Conservation (phyloP, 2,113 vertebrate genomes). For the Athene noctua region DNA sequence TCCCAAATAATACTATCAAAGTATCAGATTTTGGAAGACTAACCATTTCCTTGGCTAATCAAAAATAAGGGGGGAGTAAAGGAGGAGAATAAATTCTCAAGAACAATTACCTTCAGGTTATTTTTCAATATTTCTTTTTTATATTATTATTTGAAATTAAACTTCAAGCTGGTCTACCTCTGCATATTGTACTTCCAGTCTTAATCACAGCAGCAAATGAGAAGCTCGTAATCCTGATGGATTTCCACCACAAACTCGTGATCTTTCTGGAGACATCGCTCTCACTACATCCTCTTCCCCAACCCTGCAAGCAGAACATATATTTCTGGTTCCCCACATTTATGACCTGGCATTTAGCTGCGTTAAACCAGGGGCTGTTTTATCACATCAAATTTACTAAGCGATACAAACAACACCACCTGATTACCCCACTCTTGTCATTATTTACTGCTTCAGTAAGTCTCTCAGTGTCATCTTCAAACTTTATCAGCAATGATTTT, state of each 20-base stretch:
- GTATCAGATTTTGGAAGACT: not conserved
- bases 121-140: constrained; percentile 5
- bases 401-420: constrained; percentile 29
- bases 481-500: constrained; percentile 62
- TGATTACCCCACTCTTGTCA: not conserved
- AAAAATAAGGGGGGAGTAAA: not conserved
- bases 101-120: not conserved
- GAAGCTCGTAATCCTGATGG: not conserved
- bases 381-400: constrained; percentile 49
- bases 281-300: not conserved
- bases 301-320: accelerated
- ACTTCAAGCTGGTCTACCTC: not conserved
- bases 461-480: constrained; percentile 36
- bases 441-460: constrained; percentile 43
- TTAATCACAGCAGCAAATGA: not conserved
- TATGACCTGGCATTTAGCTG: constrained; percentile 23
- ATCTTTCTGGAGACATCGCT: not conserved
- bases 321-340: not conserved
- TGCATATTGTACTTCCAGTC: not conserved
- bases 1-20: not conserved
- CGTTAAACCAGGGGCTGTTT: constrained; percentile 13
- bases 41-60: not conserved
- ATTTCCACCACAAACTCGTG: not conserved
- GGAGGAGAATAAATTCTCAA: not conserved
- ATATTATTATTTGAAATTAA: not conserved